Base-by-base conservation (phyloP, 2,113 vertebrate genomes). In the Zootoca vivipara region DNA sequence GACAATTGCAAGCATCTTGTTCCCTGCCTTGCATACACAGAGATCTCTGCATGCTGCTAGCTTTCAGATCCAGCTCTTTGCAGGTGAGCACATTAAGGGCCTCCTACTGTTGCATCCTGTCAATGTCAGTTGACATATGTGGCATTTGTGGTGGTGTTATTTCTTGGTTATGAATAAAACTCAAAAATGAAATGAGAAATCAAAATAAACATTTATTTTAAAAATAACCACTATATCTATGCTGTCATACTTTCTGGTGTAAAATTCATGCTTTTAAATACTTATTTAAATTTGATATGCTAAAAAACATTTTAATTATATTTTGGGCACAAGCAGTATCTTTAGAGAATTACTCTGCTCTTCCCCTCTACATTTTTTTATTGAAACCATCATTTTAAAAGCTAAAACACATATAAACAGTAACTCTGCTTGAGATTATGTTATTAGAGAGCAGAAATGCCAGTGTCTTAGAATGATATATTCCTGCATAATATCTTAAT, bases 361-460 rank as follows among this genome's bases (percentile, higher is more conserved):
- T 46, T 56, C 40, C 65, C 15, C 13, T 8, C 46, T 72, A 40
- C 30, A 56, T 33, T 26, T 30, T 30, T 83, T 69, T 83, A 86
- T 78, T 86, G 64, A 35, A 86, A 86, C 5, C 22, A 69, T 78
- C 46, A 35, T 52, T 86, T 77, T 70, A 38, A 79, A 65, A 86
- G 5, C 62, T 86, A 64, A 69, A 86, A 33, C 18, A 85, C 28
- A 33, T 78, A 85, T 85, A n/a, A 46, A 67, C 30, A 52, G 62
- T 65, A 82, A 64, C 42, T 46, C 69, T 87, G 20, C 35, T 69
- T 87, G 24, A 35, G 24, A 35, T 24, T 18, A 69, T 86, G 20
- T 42, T 79, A 69, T 86, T 69, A 69, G 64, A 40, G 18, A 78
- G 46, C n/a, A 10, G 52, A 56, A 77, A 42, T 85, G 58, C 35